Evolutionary conservation across 2,113 vertebrate species (phyloP).

Genomic region (Ophthalmolycus amberensis): DNA sequence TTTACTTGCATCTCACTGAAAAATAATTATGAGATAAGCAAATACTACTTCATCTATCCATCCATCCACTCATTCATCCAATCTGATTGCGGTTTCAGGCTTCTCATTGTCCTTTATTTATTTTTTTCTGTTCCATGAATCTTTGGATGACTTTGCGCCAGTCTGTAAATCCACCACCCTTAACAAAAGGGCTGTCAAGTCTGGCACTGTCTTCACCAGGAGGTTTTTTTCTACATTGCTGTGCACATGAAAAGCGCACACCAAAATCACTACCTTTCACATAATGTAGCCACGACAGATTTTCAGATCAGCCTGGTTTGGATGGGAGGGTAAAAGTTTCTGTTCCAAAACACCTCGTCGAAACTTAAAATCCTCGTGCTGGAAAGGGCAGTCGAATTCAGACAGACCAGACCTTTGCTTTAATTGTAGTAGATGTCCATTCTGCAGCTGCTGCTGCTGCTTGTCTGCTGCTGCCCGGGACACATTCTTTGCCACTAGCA

Average conservation of each 20-base stretch:
- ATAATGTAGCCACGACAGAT: not conserved
- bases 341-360: not conserved
- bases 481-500: not conserved
- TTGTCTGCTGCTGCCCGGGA: not conserved
- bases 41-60: not conserved
- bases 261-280: not conserved
- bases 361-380: not conserved
- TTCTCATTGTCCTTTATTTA: not conserved
- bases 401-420: not conserved
- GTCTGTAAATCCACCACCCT: not conserved
- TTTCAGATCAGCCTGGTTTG: not conserved
- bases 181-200: not conserved
- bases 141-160: not conserved
- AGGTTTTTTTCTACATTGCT: not conserved
- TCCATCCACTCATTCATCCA: not conserved
- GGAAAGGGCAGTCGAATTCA: not conserved
- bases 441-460: not conserved
- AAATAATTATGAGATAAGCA: slow-evolving; percentile 4
- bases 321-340: not conserved
- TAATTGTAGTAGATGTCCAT: not conserved
- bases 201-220: not conserved
- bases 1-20: not conserved
- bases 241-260: not conserved
- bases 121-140: not conserved
- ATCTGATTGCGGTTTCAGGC: not conserved